phyloP scores from a whole-genome alignment of 1,140 invertebrate genomes.

The Solen grandis region DNA sequence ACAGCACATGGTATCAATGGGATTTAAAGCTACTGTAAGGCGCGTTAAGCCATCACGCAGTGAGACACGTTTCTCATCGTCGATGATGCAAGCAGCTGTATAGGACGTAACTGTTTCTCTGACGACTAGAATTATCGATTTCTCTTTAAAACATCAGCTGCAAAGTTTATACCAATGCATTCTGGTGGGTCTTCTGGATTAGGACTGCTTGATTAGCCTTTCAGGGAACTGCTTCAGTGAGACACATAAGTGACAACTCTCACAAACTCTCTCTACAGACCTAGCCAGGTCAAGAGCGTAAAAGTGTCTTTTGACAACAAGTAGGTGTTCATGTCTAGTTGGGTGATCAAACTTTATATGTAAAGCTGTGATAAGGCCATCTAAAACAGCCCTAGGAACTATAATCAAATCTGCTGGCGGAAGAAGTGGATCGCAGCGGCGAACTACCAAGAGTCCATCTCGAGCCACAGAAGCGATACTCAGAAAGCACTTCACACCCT shows the following conservation, averaged over 20 bases:
- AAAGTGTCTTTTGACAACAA: slow-evolving; percentile 51
- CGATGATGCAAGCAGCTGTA: no score
- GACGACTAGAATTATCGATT: slow-evolving; percentile 51
- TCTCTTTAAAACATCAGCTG: slow-evolving; percentile 48
- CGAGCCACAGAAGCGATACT: slow-evolving; percentile 40
- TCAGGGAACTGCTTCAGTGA: slow-evolving; percentile 38
- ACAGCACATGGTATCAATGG: slow-evolving; percentile 40
- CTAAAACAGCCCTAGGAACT: slow-evolving; percentile 57
- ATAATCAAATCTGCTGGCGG: slow-evolving; percentile 52
- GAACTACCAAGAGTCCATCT: slow-evolving; percentile 57
- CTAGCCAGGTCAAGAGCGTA: no score
- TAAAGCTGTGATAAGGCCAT: slow-evolving; percentile 43
- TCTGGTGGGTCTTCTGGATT: slow-evolving; percentile 5
- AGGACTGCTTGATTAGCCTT: slow-evolving; percentile 11
- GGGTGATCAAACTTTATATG: slow-evolving; percentile 51
- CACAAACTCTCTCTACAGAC: slow-evolving; percentile 10
- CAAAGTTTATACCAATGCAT: no score
- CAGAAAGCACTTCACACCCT: slow-evolving; percentile 54
- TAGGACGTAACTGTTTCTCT: no score
- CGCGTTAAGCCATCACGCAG: no score
- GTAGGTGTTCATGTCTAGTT: slow-evolving; percentile 41
- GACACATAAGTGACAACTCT: slow-evolving; percentile 50
- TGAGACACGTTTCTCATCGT: slow-evolving; percentile 26
- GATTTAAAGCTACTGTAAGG: background rate
- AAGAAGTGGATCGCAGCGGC: slow-evolving; percentile 16